Base-by-base conservation (phyloP, 2,888 invertebrate species). In the Xylota sylvarum region DNA sequence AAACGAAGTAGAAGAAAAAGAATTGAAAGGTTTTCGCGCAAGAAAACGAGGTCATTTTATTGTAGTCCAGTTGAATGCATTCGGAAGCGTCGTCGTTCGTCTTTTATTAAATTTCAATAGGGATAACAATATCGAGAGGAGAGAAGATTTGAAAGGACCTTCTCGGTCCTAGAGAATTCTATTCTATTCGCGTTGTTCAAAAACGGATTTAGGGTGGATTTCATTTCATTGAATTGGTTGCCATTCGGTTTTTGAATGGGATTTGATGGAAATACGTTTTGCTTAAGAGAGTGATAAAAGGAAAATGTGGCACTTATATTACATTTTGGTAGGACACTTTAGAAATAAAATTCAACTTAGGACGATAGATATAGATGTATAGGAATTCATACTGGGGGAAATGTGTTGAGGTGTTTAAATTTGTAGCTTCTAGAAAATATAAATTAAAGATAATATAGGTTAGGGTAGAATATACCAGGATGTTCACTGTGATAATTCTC, bases 241-340 rank as follows among this genome's bases (percentile, higher is more conserved):
- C 43, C 23, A 55, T 55, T 62, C 12, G 19, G 35, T 27, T 9
- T 37, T 70, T 43, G 60, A 14, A 35, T n/a, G 5, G 35, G 65
- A 73, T 83, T 72, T 56, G 62, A 69, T 55, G 48, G 73, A 79
- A 79, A 74, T 74, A 55, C 69, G 64, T 79, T 69, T 56, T 55
- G 19, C 30, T 23, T 37, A 67, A 32, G n/a, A 17, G 27, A 55
- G 6, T 43, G 60, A 58, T 48, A 23, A 4, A 6, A 30, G 46
- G 30, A 48, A 46, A 69, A 23, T 73, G 78, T 79, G 62, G 69
- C 84, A 69, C 73, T 67, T 52, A 56, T 55, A 72, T 65, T 79
- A 56, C 60, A 40, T 74, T 85, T 92, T 91, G 0, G 90, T 69
- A 27, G 89, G 1, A 89, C 50, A 0, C 89, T 89, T 50, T 89